Evolutionary conservation across 1,140 invertebrate species (phyloP).

Genomic region (Scaptomyza pallida): DNA sequence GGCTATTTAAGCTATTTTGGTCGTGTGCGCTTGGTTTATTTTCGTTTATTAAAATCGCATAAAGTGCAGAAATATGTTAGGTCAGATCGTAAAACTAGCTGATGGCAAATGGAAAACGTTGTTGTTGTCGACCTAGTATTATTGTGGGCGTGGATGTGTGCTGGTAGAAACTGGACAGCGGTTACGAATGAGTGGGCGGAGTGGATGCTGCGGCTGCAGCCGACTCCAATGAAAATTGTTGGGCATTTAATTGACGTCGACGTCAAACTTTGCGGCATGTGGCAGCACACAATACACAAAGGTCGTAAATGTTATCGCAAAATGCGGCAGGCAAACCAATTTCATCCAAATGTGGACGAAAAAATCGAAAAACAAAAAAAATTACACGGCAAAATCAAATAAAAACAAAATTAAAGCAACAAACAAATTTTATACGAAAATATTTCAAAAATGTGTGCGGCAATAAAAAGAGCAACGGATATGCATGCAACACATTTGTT

Average conservation of each 20-base stretch:
- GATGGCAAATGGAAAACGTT: slow-evolving; percentile 67
- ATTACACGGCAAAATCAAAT: no score
- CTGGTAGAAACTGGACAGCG: not conserved
- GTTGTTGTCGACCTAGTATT: slow-evolving; percentile 14
- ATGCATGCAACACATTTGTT: slow-evolving; percentile 25
- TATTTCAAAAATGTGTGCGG: slow-evolving; percentile 60
- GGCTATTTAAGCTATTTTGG: slow-evolving; percentile 56
- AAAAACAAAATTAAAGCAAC: slow-evolving; percentile 25
- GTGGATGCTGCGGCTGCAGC: slow-evolving; percentile 24
- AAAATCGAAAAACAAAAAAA: no score
- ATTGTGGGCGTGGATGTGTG: slow-evolving; percentile 40
- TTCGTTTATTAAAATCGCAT: slow-evolving; percentile 80
- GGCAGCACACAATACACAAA: slow-evolving; percentile 56
- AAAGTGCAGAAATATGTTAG: slow-evolving; percentile 80
- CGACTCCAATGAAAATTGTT: slow-evolving; percentile 24
- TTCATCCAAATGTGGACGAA: slow-evolving; percentile 66
- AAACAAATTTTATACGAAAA: slow-evolving; percentile 40
- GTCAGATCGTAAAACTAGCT: slow-evolving; percentile 57
- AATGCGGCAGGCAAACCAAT: slow-evolving; percentile 59
- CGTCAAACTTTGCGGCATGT: slow-evolving; percentile 51
- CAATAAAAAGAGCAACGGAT: slow-evolving; percentile 52
- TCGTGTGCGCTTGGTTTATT: slow-evolving; percentile 53
- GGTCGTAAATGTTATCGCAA: slow-evolving; percentile 78
- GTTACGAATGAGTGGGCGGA: slow-evolving; percentile 22
- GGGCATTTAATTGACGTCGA: slow-evolving; percentile 66